A percentile compares a stretch with the other conserved stretches of the same genome.
These are phyloP conservation scores for Tanypteryx hageni DNA, from an alignment of 2,888 invertebrate genomes.

Conservation along the genomic window DNA sequence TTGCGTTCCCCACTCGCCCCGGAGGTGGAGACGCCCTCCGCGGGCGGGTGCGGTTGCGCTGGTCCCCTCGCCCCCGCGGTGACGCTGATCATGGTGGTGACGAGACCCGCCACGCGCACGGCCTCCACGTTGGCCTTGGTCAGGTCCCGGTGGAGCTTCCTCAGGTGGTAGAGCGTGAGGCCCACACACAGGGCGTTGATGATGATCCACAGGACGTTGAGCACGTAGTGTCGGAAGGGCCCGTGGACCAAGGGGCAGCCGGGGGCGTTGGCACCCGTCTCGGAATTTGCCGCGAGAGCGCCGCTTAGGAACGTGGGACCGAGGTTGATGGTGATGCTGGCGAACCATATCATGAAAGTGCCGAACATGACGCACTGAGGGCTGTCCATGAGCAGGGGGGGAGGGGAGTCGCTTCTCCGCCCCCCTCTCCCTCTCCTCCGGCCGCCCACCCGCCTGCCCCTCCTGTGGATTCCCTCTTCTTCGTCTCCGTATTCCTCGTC, in stretches of 20 bases:
- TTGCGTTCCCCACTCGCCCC: slow-evolving; percentile 39
- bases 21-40: not conserved
- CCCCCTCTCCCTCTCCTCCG: slow-evolving; percentile 77
- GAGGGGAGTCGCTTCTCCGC: slow-evolving; percentile 77
- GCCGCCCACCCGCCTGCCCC: slow-evolving; percentile 64
- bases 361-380: slow-evolving; percentile 94
- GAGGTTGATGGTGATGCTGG: slow-evolving; percentile 92
- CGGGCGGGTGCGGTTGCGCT: not conserved
- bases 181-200: slow-evolving; percentile 91
- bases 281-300: slow-evolving; percentile 88
- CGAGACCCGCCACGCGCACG: slow-evolving; percentile 88
- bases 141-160: slow-evolving; percentile 86
- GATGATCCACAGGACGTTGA: slow-evolving; percentile 93
- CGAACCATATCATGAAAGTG: slow-evolving; percentile 96
- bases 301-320: slow-evolving; percentile 92
- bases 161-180: slow-evolving; percentile 89
- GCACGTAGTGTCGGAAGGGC: slow-evolving; percentile 91
- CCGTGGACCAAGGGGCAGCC: slow-evolving; percentile 92
- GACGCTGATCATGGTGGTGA: slow-evolving; percentile 89
- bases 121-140: slow-evolving; percentile 91
- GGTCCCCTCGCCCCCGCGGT: slow-evolving; percentile 75
- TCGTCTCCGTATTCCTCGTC: not conserved
- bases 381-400: slow-evolving; percentile 88
- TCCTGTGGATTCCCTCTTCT: slow-evolving; percentile 74
- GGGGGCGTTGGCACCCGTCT: slow-evolving; percentile 86